Evolutionary conservation across 2,113 vertebrate species (phyloP).

Genomic region (Tragelaphus strepsiceros): DNA sequence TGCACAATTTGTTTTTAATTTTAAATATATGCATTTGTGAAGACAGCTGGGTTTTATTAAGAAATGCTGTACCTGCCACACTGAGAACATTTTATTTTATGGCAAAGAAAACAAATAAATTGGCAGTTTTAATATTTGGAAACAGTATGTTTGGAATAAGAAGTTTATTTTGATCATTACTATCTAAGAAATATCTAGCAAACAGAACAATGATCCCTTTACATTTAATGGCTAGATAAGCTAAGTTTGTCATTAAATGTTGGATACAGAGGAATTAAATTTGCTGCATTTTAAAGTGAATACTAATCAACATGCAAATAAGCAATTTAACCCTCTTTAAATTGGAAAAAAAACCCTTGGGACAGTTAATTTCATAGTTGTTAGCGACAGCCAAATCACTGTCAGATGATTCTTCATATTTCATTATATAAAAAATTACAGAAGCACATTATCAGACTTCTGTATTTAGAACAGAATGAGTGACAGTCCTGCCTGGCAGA

Average conservation of each 20-base stretch:
- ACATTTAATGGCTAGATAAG: slow-evolving; percentile 69
- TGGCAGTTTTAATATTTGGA: slow-evolving; percentile 52
- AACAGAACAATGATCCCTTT: slow-evolving; percentile 59
- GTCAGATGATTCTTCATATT: slow-evolving; percentile 71
- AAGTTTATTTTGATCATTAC: slow-evolving; percentile 65
- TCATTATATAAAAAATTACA: slow-evolving; percentile 67
- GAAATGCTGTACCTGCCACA: slow-evolving; percentile 39
- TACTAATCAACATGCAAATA: slow-evolving; percentile 79
- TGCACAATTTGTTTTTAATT: slow-evolving; percentile 57
- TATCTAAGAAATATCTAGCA: slow-evolving; percentile 44
- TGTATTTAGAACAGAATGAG: slow-evolving; percentile 59
- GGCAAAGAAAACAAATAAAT: slow-evolving; percentile 67
- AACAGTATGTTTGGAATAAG: slow-evolving; percentile 65
- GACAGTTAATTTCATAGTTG: slow-evolving; percentile 77
- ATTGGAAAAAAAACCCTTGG: slow-evolving; percentile 48
- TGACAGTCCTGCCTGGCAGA: slow-evolving; percentile 28
- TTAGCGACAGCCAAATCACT: slow-evolving; percentile 63
- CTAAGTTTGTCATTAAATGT: slow-evolving; percentile 70
- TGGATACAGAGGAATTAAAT: slow-evolving; percentile 71
- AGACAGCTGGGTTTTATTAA: slow-evolving; percentile 53
- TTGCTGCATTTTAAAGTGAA: slow-evolving; percentile 67
- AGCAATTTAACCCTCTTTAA: slow-evolving; percentile 76
- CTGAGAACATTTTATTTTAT: slow-evolving; percentile 23
- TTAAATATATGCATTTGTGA: slow-evolving; percentile 59
- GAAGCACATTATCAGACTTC: slow-evolving; percentile 65